Evolutionary conservation across 2,888 invertebrate genomes (phyloP).

Genomic region (Cinara cedri): DNA sequence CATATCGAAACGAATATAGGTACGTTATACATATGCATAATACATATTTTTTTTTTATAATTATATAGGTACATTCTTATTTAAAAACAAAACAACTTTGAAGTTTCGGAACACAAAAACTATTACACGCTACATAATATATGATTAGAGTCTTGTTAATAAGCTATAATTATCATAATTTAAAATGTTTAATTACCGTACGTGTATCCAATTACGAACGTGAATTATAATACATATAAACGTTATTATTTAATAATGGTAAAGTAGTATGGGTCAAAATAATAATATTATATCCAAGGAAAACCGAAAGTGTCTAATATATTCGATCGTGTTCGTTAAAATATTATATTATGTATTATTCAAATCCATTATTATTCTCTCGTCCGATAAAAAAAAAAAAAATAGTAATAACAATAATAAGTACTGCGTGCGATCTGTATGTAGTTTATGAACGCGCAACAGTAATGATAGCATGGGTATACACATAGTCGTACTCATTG

Average conservation of each 20-base stretch:
- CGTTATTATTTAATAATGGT: neutral
- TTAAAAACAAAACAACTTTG: conserved; percentile 6
- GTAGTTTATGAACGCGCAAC: neutral
- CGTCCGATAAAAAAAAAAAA: no score
- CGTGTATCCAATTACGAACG: conserved; percentile 26
- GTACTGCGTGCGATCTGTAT: no score
- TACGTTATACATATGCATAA: no score
- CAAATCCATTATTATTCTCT: no score
- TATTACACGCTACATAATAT: neutral
- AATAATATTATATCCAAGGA: conserved; percentile 19
- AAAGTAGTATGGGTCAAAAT: neutral
- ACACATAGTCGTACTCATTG: no score
- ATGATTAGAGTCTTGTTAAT: conserved; percentile 27
- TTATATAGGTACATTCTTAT: neutral
- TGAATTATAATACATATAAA: neutral
- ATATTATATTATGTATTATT: no score
- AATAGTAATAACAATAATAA: no score
- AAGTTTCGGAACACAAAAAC: conserved; percentile 9
- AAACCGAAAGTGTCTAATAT: conserved; percentile 41
- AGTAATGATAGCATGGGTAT: no score
- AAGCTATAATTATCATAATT: conserved; percentile 41
- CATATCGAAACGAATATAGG: no score
- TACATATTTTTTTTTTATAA: neutral
- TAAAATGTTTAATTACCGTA: conserved; percentile 2
- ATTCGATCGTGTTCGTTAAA: neutral